Evolutionary conservation across 2,797 vertebrate species (phyloP).

Genomic region (Thamnophis elegans): DNA sequence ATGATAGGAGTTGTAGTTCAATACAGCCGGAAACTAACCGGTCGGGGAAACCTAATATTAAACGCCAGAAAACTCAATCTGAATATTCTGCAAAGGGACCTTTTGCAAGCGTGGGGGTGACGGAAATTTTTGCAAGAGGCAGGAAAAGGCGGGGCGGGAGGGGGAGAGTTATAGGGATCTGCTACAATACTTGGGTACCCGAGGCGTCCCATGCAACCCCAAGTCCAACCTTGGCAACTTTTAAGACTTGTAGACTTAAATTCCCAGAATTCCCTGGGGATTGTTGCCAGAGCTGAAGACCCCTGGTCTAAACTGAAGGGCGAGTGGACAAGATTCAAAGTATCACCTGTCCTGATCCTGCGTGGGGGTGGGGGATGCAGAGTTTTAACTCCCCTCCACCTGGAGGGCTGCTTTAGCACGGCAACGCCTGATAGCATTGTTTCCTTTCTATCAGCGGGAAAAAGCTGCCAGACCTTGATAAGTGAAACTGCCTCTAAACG

Average conservation of each 20-base stretch:
- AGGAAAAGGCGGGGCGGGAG: not conserved
- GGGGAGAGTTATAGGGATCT: not conserved
- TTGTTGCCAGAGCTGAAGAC: not conserved
- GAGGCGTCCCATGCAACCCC: not conserved
- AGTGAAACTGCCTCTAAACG: constrained; percentile 65
- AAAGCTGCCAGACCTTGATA: constrained; percentile 68
- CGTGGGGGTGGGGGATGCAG: not conserved
- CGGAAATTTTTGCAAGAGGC: not conserved
- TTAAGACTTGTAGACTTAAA: not conserved
- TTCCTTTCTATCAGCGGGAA: constrained; percentile 57
- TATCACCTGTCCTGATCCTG: not conserved
- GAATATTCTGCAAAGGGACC: not conserved
- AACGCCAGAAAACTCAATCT: not conserved
- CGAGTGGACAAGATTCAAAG: not conserved
- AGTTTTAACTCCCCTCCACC: not conserved
- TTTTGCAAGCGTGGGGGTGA: not conserved
- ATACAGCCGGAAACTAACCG: not conserved
- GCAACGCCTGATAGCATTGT: constrained; percentile 65
- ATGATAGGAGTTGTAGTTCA: not conserved
- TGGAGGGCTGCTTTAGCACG: not conserved
- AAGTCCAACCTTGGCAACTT: not conserved
- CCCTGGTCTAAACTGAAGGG: not conserved
- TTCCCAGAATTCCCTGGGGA: not conserved
- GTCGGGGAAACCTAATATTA: not conserved
- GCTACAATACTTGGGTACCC: not conserved